Percentiles rank a stretch among this genome's conserved stretches.
These are phyloP conservation scores for Diogma glabrata DNA, from an alignment of 2,888 invertebrate species.

Conservation along the genomic window DNA sequence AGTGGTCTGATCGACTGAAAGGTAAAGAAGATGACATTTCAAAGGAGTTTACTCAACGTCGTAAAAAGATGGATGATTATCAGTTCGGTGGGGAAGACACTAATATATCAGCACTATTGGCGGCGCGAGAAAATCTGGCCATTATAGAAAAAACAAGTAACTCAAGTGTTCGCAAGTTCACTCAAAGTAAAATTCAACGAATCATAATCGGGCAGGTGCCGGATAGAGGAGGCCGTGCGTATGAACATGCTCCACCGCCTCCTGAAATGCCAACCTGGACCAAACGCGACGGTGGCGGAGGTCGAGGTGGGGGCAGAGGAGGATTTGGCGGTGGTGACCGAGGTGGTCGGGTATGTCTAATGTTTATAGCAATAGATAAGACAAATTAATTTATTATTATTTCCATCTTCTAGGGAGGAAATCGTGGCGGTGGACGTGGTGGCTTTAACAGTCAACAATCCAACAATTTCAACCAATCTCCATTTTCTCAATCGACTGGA, in stretches of 20 bases:
- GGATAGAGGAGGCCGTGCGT: conserved; percentile 86
- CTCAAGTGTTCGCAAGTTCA: conserved; percentile 73
- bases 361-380: too few species aligned
- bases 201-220: conserved; percentile 89
- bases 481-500: conserved; percentile 17
- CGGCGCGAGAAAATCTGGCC: conserved; percentile 72
- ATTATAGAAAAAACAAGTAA: conserved; percentile 88
- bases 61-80: conserved; percentile 30
- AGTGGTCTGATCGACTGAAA: conserved; percentile 77
- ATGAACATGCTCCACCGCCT: conserved; percentile 84
- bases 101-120: conserved; percentile 66
- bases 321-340: conserved; percentile 30
- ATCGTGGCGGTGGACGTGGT: conserved; percentile 28
- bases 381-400: too few species aligned
- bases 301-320: conserved; percentile 37
- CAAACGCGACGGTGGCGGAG: conserved; percentile 41
- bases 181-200: conserved; percentile 71
- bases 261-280: conserved; percentile 98
- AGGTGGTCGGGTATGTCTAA: conserved; percentile 25
- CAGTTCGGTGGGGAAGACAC: conserved; percentile 38
- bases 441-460: conserved; percentile 6
- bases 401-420: conserved; percentile 27
- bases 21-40: conserved; percentile 60
- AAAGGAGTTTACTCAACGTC: conserved; percentile 42
- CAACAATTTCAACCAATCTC: too few species aligned